Conservation (phyloP, 2,888 invertebrate species). For the Eupithecia dodoneata region DNA sequence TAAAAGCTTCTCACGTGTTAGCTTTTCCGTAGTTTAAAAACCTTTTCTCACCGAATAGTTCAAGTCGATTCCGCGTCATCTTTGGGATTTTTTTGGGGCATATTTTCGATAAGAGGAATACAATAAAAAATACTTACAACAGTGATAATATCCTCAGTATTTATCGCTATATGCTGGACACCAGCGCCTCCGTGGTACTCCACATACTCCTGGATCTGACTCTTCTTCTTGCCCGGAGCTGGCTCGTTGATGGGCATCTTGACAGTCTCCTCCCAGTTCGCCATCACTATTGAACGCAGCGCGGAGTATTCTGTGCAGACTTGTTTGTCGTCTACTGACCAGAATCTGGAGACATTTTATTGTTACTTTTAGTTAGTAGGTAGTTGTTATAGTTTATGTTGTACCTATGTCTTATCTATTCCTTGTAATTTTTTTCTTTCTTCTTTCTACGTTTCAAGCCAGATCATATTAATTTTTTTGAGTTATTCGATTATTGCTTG, state of each 20-base stretch:
- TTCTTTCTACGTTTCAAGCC: too few species aligned
- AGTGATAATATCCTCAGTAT: slow-evolving; percentile 94
- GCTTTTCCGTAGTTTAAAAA: too few species aligned
- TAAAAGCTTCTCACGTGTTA: too few species aligned
- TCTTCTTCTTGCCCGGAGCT: slow-evolving; percentile 96
- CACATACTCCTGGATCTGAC: slow-evolving; percentile 99
- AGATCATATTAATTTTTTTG: too few species aligned
- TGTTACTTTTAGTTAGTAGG: not conserved
- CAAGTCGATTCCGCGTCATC: too few species aligned
- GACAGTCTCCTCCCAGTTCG: slow-evolving; percentile 98
- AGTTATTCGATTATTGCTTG: too few species aligned
- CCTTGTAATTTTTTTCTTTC: too few species aligned
- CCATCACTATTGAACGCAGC: slow-evolving; percentile 97
- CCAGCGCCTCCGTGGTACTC: slow-evolving; percentile 99
- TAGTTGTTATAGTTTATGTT: too few species aligned
- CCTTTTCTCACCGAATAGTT: too few species aligned
- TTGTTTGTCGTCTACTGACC: slow-evolving; percentile 99
- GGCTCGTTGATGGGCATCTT: slow-evolving; percentile 99
- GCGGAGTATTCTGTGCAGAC: slow-evolving; percentile 98
- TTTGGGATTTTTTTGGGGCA: too few species aligned
- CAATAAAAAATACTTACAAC: slow-evolving; percentile 86
- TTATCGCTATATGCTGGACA: slow-evolving; percentile 99
- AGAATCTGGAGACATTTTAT: slow-evolving; percentile 86
- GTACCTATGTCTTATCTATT: too few species aligned
- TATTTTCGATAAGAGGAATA: not conserved